These are phyloP conservation scores for Pammene aurita DNA, from an alignment of 2,888 invertebrate species.

Conservation along the genomic window DNA sequence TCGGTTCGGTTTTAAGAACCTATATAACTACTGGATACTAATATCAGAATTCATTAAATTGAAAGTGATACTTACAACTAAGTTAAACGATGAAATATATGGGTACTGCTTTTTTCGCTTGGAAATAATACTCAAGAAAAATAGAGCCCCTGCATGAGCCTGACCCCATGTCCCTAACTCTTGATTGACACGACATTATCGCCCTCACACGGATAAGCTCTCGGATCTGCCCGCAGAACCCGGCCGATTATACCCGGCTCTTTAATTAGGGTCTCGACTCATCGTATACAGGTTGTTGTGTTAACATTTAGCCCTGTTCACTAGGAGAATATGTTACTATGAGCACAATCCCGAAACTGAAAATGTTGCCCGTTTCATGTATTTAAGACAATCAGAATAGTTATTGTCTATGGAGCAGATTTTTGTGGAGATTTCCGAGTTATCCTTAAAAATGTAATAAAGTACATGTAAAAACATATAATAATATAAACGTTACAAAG, in stretches of 20 bases:
- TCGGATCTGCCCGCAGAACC: slow-evolving; percentile 54
- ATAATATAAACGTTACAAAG: no score
- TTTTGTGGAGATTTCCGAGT: no score
- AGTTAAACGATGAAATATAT: not conserved
- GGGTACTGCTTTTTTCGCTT: not conserved
- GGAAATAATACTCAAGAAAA: slow-evolving; percentile 14
- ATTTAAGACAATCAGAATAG: no score
- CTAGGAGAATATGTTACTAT: no score
- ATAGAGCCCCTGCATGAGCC: slow-evolving; percentile 12
- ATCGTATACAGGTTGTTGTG: not conserved
- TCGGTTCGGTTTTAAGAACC: not conserved
- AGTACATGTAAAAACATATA: no score
- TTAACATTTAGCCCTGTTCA: no score
- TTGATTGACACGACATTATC: slow-evolving; percentile 73
- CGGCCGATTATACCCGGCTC: slow-evolving; percentile 49
- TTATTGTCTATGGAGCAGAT: no score
- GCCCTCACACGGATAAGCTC: slow-evolving; percentile 63
- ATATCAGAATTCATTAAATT: not conserved
- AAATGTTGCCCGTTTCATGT: no score
- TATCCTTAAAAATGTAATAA: no score
- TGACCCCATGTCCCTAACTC: slow-evolving; percentile 42
- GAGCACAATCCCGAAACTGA: no score
- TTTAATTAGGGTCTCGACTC: slow-evolving; percentile 5
- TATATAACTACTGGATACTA: not conserved
- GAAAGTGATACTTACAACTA: not conserved